Evolutionary conservation across 2,888 invertebrate species (phyloP).

Genomic region (Amphimallon solstitiale): DNA sequence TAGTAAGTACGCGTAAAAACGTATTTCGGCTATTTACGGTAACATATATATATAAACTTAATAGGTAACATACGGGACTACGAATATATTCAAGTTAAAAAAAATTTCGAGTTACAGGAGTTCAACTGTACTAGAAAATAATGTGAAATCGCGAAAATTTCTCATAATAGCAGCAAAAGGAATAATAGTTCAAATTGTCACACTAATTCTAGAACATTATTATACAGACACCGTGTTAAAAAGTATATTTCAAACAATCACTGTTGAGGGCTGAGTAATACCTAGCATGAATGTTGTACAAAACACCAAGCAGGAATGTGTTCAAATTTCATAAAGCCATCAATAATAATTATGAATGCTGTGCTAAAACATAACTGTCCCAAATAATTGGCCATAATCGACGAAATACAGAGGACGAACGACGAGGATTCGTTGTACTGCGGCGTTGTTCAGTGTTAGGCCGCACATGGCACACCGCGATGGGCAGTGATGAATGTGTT

Average conservation of each 20-base stretch:
- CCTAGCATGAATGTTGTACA: neutral
- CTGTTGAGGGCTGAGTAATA: neutral
- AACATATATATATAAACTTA: too few relatives aligned
- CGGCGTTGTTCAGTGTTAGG: slow-evolving; percentile 36
- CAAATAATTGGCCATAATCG: slow-evolving; percentile 35
- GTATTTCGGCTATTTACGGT: too few relatives aligned
- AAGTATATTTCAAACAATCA: too few relatives aligned
- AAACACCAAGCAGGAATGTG: neutral
- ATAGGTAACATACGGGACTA: too few relatives aligned
- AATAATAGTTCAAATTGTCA: too few relatives aligned
- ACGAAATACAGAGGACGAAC: slow-evolving; percentile 32
- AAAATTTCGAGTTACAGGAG: too few relatives aligned
- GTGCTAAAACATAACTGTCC: slow-evolving; percentile 10
- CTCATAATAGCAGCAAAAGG: neutral
- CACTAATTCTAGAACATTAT: too few relatives aligned
- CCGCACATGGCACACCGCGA: slow-evolving; percentile 44
- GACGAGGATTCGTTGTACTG: slow-evolving; percentile 20
- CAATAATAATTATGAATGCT: slow-evolving; percentile 15
- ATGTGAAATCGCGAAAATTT: too few relatives aligned
- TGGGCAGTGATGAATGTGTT: slow-evolving; percentile 60
- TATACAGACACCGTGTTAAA: too few relatives aligned
- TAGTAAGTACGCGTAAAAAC: too few relatives aligned
- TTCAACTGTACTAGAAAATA: too few relatives aligned
- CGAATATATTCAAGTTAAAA: too few relatives aligned
- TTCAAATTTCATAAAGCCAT: neutral